Evolutionary conservation across 2,888 invertebrate genomes (phyloP).

Genomic region (Endomychus coccineus): DNA sequence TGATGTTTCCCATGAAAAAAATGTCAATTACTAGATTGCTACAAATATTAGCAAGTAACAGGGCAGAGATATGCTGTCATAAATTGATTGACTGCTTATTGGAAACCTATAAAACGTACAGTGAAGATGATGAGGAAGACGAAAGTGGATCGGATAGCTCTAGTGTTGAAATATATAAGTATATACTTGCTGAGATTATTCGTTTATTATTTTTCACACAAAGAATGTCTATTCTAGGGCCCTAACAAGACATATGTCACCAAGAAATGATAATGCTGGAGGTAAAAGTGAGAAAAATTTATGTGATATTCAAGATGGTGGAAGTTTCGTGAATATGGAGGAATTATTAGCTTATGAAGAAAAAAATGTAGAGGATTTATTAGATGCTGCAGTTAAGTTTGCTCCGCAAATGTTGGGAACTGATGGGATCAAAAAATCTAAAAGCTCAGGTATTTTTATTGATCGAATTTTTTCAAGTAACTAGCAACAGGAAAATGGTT

Average conservation of each 20-base stretch:
- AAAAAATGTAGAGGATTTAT: constrained; percentile 55
- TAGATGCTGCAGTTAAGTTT: constrained; percentile 53
- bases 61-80: constrained; percentile 63
- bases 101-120: constrained; percentile 56
- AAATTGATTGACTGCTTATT: constrained; percentile 63
- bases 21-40: constrained; percentile 67
- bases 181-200: too few species aligned
- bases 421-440: constrained; percentile 54
- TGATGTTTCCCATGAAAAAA: constrained; percentile 62
- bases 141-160: constrained; percentile 53
- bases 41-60: constrained; percentile 63
- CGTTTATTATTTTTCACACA: too few species aligned
- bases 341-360: constrained; percentile 61
- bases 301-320: constrained; percentile 36
- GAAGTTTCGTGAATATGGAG: constrained; percentile 52
- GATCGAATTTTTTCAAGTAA: background rate
- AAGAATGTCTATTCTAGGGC: constrained; percentile 49
- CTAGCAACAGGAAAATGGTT: constrained; percentile 17
- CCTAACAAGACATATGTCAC: constrained; percentile 62
- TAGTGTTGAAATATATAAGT: constrained; percentile 67
- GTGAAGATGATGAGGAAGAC: constrained; percentile 47
- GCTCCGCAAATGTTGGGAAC: constrained; percentile 54
- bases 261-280: constrained; percentile 33
- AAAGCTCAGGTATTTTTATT: constrained; percentile 35
- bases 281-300: constrained; percentile 15